Conservation (phyloP, 2,797 vertebrate genomes). For the Furcifer pardalis region DNA sequence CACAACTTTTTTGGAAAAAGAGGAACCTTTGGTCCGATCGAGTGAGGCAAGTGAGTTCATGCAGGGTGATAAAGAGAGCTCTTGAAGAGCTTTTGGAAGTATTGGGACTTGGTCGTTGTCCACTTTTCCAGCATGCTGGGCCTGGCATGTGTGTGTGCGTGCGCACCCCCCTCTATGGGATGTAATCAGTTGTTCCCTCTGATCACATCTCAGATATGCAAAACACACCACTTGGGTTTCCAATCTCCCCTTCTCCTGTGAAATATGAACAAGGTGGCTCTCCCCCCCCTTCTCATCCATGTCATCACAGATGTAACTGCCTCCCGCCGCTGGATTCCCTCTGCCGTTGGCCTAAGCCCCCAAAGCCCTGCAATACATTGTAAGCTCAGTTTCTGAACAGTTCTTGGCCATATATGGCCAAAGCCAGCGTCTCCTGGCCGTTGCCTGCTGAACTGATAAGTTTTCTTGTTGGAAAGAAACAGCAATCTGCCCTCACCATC, state of each 20-base stretch:
- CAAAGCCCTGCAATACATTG: constrained; percentile 29
- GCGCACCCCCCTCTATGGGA: no score
- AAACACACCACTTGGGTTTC: not conserved
- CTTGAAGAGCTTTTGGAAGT: no score
- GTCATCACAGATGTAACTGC: no score
- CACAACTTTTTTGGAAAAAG: no score
- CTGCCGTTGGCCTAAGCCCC: constrained; percentile 5
- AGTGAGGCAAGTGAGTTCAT: not conserved
- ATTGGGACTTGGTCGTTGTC: no score
- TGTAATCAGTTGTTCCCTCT: not conserved
- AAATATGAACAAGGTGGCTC: not conserved
- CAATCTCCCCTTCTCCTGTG: not conserved
- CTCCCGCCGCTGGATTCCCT: not conserved
- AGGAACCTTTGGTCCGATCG: no score
- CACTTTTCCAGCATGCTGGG: not conserved
- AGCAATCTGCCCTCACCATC: not conserved
- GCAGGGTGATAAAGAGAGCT: no score
- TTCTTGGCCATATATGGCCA: constrained; percentile 70
- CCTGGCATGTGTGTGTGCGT: not conserved
- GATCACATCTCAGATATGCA: not conserved
- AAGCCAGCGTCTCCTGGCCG: constrained; percentile 62
- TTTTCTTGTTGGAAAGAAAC: constrained; percentile 36
- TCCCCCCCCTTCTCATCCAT: no score
- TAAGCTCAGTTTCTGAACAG: constrained; percentile 36
- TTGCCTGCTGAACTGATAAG: constrained; percentile 60